A percentile compares a stretch with the other conserved stretches of the same genome.
Conservation (phyloP, 2,888 invertebrate genomes). For the Zele albiditarsus region DNA sequence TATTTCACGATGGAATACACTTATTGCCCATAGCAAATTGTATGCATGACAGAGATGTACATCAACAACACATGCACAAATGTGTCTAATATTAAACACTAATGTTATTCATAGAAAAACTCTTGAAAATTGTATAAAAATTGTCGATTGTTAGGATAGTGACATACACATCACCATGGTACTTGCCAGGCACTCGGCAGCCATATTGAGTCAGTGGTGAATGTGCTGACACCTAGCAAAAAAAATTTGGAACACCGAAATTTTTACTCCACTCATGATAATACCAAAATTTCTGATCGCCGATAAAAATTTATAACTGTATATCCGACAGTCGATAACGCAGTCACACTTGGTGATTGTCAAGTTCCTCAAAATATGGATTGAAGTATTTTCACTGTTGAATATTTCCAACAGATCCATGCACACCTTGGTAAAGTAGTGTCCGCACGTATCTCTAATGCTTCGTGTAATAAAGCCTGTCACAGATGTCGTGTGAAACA, state of each 20-base stretch:
- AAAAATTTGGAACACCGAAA: neutral
- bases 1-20: neutral
- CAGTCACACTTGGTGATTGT: too few relatives aligned
- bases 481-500: too few relatives aligned
- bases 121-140: constrained; percentile 64
- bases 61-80: neutral
- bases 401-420: too few relatives aligned
- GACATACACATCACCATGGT: constrained; percentile 67
- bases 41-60: neutral
- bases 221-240: constrained; percentile 29
- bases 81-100: constrained; percentile 25
- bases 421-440: too few relatives aligned
- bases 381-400: too few relatives aligned
- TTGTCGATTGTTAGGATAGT: constrained; percentile 61
- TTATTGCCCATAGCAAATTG: neutral
- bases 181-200: constrained; percentile 65
- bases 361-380: too few relatives aligned
- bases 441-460: too few relatives aligned
- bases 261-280: neutral
- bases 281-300: neutral
- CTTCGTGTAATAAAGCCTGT: too few relatives aligned
- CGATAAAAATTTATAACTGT: neutral
- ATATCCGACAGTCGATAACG: neutral
- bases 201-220: constrained; percentile 63
- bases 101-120: constrained; percentile 50